Evolutionary conservation across 1,140 invertebrate genomes (phyloP).

Genomic region (Apis dorsata): DNA sequence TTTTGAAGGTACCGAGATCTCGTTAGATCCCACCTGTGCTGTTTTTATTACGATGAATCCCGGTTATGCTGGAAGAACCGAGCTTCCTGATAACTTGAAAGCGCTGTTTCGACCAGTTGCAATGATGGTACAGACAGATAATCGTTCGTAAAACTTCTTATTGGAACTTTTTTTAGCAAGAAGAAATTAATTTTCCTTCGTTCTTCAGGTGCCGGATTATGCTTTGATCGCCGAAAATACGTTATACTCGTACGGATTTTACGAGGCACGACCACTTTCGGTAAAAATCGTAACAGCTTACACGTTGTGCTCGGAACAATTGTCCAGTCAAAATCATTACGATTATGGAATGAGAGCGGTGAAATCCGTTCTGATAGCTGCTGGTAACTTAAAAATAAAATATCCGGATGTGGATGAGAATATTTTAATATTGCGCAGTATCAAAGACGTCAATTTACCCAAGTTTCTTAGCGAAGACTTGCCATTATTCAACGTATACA

Average conservation of each 20-base stretch:
- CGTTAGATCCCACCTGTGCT: constrained; percentile 93
- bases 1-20: constrained; percentile 94
- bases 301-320: constrained; percentile 94
- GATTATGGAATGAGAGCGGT: constrained; percentile 96
- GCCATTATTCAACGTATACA: constrained; percentile 87
- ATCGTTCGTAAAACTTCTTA: not conserved
- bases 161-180: not conserved
- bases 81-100: constrained; percentile 97
- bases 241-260: constrained; percentile 96
- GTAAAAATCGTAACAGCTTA: constrained; percentile 98
- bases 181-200: not conserved
- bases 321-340: constrained; percentile 97
- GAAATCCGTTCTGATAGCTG: constrained; percentile 93
- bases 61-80: constrained; percentile 94
- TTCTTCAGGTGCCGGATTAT: constrained; percentile 91
- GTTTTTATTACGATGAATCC: constrained; percentile 99
- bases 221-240: constrained; percentile 96
- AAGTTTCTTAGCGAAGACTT: constrained; percentile 95
- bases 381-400: constrained; percentile 93
- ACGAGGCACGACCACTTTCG: constrained; percentile 92
- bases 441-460: constrained; percentile 96
- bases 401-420: constrained; percentile 92
- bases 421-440: constrained; percentile 91
- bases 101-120: constrained; percentile 96
- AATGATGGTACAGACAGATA: constrained; percentile 89